Evolutionary conservation across 1,140 invertebrate species (phyloP), one percentile per base, ranked within the genome.

Genomic region (Agrypnia vestita): DNA sequence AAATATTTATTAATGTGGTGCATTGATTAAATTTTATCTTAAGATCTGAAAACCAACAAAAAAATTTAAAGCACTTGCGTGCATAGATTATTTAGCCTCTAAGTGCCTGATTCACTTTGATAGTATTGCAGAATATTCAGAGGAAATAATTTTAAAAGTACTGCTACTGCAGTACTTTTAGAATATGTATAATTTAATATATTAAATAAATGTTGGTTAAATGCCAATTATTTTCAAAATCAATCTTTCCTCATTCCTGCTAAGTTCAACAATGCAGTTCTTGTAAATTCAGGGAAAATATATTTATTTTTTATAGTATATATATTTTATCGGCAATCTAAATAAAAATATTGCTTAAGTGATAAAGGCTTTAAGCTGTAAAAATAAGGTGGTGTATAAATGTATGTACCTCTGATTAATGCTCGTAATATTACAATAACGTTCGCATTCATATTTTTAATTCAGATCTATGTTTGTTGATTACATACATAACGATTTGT

Each of bases 21-120:
- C 64, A 19, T 47, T 67, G 62, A 19, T 44, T 67, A 11, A 25
- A 53, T 47, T n/a, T n/a, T n/a, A n/a, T n/a, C n/a, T n/a, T 74
- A 53, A 53, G 35, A 73, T 73, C 46, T 47, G 71, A 44, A 53
- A 73, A 51, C 47, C 71, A 73, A 46, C 46, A 51, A 49, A 21
- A 25, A 64, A 21, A 64, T 4, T 64, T 19, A 73, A 73, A 73
- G 47, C 21, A 69, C 7, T 21, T 9, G 64, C 17, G 46, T 44
- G 35, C 35, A 49, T 35, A 49, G 35, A 69, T 69, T 25, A 19
- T 15, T 59, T 59, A 19, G 7, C 11, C n/a, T 21, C 21, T 59
- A 59, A 59, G 55, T 21, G 55, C 10, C 55, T 19, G 21, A 59
- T 35, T 35, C 25, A 35, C 25, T 35, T 35, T 35, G 25, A 35